Conservation (phyloP, 2,797 vertebrate species). For the Peromyscus aztecus region DNA sequence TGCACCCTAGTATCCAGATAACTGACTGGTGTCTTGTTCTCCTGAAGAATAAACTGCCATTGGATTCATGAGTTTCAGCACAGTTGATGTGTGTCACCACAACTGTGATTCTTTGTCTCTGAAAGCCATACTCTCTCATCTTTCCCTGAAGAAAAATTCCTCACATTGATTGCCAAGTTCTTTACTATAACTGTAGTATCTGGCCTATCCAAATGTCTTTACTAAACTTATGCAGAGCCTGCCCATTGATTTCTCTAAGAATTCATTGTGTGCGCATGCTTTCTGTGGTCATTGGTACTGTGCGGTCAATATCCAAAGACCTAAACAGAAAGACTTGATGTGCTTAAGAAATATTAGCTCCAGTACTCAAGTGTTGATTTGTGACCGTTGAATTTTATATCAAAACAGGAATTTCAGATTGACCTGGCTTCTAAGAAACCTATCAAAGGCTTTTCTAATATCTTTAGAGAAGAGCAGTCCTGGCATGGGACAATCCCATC, state of each 20-base stretch:
- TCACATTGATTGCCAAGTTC: background rate
- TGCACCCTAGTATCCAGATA: background rate
- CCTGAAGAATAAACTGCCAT: background rate
- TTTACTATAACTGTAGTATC: background rate
- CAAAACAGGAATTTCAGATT: constrained; percentile 2
- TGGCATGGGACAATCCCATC: background rate
- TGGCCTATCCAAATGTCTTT: background rate
- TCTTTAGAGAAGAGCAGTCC: background rate
- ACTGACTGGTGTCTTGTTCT: background rate
- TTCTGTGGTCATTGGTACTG: background rate
- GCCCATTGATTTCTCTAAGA: background rate
- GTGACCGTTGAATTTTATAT: background rate
- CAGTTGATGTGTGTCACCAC: background rate
- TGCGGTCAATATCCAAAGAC: background rate
- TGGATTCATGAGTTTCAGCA: background rate
- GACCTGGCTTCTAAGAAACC: background rate
- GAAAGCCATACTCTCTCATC: background rate
- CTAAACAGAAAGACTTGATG: background rate
- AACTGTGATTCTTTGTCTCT: background rate
- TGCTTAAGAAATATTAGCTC: constrained; percentile 14
- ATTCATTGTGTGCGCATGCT: background rate
- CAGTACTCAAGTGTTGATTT: constrained; percentile 7
- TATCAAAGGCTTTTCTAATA: background rate
- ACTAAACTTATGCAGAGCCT: background rate
- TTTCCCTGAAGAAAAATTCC: background rate